Evolutionary conservation across 1,140 invertebrate species (phyloP).

Genomic region (Drosophila miranda): DNA sequence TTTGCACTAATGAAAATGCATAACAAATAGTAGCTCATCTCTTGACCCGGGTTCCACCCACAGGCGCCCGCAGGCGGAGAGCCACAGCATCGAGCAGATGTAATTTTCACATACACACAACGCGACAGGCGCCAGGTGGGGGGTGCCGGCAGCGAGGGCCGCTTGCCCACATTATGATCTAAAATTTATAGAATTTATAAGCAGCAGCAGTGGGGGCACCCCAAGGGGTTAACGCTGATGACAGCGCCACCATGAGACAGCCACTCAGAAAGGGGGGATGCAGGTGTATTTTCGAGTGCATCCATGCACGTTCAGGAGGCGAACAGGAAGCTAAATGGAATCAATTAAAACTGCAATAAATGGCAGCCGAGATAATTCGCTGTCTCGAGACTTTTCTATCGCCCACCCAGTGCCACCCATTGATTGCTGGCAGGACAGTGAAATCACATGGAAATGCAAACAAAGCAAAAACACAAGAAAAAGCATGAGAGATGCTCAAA

Average conservation of each 20-base stretch:
- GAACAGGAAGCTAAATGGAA: conserved; percentile 16
- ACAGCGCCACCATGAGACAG: conserved; percentile 39
- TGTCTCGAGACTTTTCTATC: background rate
- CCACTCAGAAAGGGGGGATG: background rate
- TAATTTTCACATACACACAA: conserved; percentile 41
- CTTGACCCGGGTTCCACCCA: conserved; percentile 45
- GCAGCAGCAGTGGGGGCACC: conserved; percentile 39
- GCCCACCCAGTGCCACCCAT: conserved; percentile 23
- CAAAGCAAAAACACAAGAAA: conserved; percentile 31
- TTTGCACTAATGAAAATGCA: conserved; percentile 71
- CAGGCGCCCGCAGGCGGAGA: conserved; percentile 8
- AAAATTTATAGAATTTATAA: conserved; percentile 81
- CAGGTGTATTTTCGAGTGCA: no score
- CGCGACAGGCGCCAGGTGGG: background rate
- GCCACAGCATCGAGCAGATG: conserved; percentile 35
- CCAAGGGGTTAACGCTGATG: conserved; percentile 55
- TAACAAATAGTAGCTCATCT: conserved; percentile 58
- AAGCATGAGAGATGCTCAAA: conserved; percentile 8
- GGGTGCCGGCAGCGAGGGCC: conserved; percentile 11
- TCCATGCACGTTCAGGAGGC: background rate
- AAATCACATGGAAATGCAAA: conserved; percentile 66
- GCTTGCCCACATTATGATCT: conserved; percentile 67
- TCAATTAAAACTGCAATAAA: conserved; percentile 48
- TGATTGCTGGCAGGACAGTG: conserved; percentile 54
- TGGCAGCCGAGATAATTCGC: conserved; percentile 4